Base-by-base conservation (phyloP, 2,113 vertebrate species). In the Zapornia atra region DNA sequence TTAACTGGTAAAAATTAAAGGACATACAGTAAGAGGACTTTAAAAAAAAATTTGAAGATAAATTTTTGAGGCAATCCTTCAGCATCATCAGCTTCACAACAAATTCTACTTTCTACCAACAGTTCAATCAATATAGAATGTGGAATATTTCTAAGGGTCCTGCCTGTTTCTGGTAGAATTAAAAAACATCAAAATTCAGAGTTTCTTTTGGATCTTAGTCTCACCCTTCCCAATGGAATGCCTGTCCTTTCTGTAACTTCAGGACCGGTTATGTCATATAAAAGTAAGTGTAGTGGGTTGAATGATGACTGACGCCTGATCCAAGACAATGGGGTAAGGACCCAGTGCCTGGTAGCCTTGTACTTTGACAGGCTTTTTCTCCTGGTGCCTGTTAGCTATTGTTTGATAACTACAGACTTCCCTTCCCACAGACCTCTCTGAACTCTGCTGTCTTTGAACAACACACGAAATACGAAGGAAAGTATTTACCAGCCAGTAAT, bases 401-500 rank as follows among this genome's bases (percentile, higher is more conserved):
- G 97, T 97, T 68, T 42, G 91, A 81, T 93, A 97, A 96, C 94
- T 88, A 61, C 95, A 98, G 89, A 96, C 96, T 98, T 98, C 95
- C 97, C 94, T 97, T 98, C 93, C 94, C 92, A 92, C 94, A 97
- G 97, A 97, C 96, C 98, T 98, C 94, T 98, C 95, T 98, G 98
- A 98, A 98, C 97, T 97, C 96, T 82, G 95, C 94, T 96, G 97
- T 96, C 97, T 98, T 97, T 96, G 95, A 98, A 95, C 95, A 95
- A 91, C 65, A 60, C 75, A 80, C 6, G 31, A 70, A 95, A 95
- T 78, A 91, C 24, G 17, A 96, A 98, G 93, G 88, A 97, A 97
- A 97, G 96, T 98, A 98, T 98, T 98, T 98, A 97, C 96, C 90
- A 95, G 96, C 61, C 95, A 82, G 95, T 97, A 98, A 98, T 97